These are phyloP conservation scores for Rhinogobio ventralis DNA, from an alignment of 2,797 vertebrate species.

Conservation along the genomic window DNA sequence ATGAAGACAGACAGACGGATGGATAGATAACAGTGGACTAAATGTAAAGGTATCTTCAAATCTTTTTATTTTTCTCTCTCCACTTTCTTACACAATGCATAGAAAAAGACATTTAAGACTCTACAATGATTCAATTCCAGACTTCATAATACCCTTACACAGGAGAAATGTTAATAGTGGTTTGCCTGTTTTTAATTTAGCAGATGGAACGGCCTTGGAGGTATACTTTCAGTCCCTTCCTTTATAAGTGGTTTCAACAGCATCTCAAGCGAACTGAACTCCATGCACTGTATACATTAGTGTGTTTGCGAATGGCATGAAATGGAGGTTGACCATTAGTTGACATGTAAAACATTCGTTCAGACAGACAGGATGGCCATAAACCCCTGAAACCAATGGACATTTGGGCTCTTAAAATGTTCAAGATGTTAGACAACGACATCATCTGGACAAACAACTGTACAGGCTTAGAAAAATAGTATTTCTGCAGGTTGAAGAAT, in stretches of 20 bases:
- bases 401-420: no score
- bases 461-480: constrained; percentile 57
- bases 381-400: constrained; percentile 33
- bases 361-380: constrained; percentile 12
- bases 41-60: constrained; percentile 6
- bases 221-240: constrained; percentile 17
- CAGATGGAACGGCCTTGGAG: neutral
- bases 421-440: constrained; percentile 38
- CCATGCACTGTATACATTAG: constrained; percentile 2
- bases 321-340: constrained; percentile 9
- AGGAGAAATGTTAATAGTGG: constrained; percentile 45
- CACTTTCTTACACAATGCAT: constrained; percentile 19
- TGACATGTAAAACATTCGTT: constrained; percentile 40
- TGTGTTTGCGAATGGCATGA: constrained; percentile 15
- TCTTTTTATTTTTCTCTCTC: constrained; percentile 31
- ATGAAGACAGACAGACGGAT: neutral
- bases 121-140: constrained; percentile 37
- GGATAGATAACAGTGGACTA: neutral
- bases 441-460: constrained; percentile 44
- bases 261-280: constrained; percentile 7
- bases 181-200: constrained; percentile 29
- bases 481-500: constrained; percentile 23
- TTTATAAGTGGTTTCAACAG: constrained; percentile 37
- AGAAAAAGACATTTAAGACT: constrained; percentile 53
- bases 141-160: constrained; percentile 38